Evolutionary conservation across 2,888 invertebrate species (phyloP).

Genomic region (Cyaniris semiargus): DNA sequence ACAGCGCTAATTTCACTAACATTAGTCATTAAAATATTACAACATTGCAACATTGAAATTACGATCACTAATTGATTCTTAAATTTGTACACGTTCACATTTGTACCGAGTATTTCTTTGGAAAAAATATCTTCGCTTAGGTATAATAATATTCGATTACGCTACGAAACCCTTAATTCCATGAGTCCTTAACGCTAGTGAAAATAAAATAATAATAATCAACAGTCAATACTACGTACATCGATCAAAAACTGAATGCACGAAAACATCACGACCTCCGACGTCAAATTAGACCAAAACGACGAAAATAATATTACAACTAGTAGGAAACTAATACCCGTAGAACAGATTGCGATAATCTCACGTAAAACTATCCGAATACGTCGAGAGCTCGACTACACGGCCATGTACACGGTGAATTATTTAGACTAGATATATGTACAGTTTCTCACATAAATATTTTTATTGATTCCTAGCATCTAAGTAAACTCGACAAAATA

Average conservation of each 20-base stretch:
- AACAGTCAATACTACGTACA: conserved; percentile 69
- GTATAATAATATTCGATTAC: conserved; percentile 42
- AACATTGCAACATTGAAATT: conserved; percentile 75
- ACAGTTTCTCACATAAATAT: conserved; percentile 56
- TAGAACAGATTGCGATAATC: conserved; percentile 75
- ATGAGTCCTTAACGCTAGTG: conserved; percentile 60
- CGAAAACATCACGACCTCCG: conserved; percentile 60
- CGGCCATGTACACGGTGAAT: conserved; percentile 39
- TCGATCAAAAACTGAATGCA: conserved; percentile 63
- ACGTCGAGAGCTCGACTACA: conserved; percentile 37
- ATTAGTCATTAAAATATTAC: conserved; percentile 67
- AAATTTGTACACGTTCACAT: conserved; percentile 76
- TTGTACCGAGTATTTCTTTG: conserved; percentile 81
- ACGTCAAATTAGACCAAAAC: conserved; percentile 59
- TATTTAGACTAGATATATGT: conserved; percentile 47
- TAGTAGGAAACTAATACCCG: conserved; percentile 82
- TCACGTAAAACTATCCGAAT: conserved; percentile 39
- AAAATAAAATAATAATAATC: conserved; percentile 79
- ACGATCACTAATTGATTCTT: conserved; percentile 65
- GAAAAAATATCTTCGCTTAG: conserved; percentile 64
- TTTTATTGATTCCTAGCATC: conserved; percentile 52
- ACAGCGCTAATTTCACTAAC: conserved; percentile 59
- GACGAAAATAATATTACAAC: conserved; percentile 72
- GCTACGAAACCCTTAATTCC: conserved; percentile 61
- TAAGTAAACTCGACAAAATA: conserved; percentile 37